Evolutionary conservation across 92 coral and sea anemone species (phyloP), one percentile per base, ranked within the genome.

Genomic region (Paragorgia papillata): DNA sequence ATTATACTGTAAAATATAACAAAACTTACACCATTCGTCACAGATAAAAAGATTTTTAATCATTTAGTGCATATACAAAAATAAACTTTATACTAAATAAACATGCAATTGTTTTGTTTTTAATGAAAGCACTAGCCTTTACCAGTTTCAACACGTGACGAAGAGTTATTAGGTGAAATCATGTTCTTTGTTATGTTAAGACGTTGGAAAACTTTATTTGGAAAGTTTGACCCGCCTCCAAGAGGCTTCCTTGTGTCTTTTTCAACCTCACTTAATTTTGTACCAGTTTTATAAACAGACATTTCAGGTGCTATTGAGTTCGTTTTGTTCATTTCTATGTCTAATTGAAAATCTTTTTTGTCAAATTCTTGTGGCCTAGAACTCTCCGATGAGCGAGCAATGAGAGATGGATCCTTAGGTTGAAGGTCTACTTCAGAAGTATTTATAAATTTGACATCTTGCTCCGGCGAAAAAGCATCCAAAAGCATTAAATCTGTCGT

Each of bases 401-500:
- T n/a, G n/a, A n/a, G n/a, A n/a, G n/a, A n/a, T n/a, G n/a, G n/a
- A 7, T 6, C 14, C 12, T 15, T 15, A 15, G 53, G 15, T 46
- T 7, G 17, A 46, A 46, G n/a, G 53, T 46, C n/a, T 46, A 2
- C 53, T 6, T 56, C 62, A 22, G 62, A 56, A 22, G 31, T 13
- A 17, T 17, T 56, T 17, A 4, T 14, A 7, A 3, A 28, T 14
- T 66, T 66, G 9, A 7, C 54, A 15, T 17, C 14, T 20, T 8
- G 12, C 28, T 66, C 14, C 19, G 19, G 15, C 1, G 73, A 20
- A 41, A 66, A 41, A 33, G 73, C 73, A 39, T 40, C 73, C 56
- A 44, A 32, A 26, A 68, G 59, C 43, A 68, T 68, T 19, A 68
- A 44, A 28, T 68, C 75, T 4, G 30, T 56, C 12, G 28, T 13